Percentiles rank a stretch among this genome's conserved stretches.
Evolutionary conservation across 2,113 vertebrate species (phyloP).

Genomic region (Pterocles burchelli): DNA sequence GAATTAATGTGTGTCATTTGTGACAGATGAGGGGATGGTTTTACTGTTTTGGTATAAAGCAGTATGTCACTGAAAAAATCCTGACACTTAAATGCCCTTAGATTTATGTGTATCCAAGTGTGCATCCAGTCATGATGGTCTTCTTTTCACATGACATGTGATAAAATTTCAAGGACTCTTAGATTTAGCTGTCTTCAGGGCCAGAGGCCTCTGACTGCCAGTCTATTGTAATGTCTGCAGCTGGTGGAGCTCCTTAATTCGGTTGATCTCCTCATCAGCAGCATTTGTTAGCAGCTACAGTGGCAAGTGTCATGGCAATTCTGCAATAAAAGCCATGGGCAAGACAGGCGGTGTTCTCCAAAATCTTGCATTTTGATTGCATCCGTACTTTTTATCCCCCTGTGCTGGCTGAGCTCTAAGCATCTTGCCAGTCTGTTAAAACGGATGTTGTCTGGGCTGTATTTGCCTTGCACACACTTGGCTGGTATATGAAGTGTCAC

Average conservation of each 20-base stretch:
- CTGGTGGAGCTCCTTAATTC: background rate
- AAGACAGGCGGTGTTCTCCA: background rate
- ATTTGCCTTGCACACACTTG: background rate
- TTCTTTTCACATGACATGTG: background rate
- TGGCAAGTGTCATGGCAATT: background rate
- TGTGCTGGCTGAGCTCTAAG: background rate
- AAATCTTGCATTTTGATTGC: background rate
- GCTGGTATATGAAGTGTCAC: background rate
- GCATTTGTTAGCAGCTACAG: background rate
- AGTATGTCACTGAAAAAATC: background rate
- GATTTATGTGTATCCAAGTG: background rate
- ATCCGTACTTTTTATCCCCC: background rate
- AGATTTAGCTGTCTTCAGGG: background rate
- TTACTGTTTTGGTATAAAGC: background rate
- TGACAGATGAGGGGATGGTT: background rate
- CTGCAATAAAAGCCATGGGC: background rate
- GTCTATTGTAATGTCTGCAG: background rate
- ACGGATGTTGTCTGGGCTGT: background rate
- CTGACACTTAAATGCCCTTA: background rate
- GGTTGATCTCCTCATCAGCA: background rate
- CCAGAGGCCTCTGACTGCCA: background rate
- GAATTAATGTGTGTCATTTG: background rate
- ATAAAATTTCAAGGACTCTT: background rate
- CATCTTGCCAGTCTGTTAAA: fast-evolving
- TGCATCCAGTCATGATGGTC: background rate